Evolutionary conservation across 2,797 vertebrate genomes (phyloP), one percentile per base, ranked within the genome.

Genomic region (Rhincodon typus): DNA sequence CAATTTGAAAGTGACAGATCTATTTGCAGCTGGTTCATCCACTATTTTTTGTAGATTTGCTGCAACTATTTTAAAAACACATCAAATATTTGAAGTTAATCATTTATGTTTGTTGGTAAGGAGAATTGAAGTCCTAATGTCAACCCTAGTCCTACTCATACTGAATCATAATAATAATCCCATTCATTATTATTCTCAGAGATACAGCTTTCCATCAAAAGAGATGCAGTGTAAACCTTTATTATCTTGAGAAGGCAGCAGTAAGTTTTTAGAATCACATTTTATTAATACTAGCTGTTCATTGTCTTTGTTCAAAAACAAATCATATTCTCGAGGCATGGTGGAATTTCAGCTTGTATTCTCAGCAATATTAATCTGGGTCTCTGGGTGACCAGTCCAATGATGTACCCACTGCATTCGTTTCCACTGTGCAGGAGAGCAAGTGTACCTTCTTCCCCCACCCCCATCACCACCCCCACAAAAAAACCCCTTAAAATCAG

Each of bases 1-100:
- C 99, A 99, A 98, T 97, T 98, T 99, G 97, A 99, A 99, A 97
- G 99, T 99, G 97, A 99, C 98, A 96, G 99, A 99, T 98, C 98
- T 98, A 97, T 99, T 99, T 96, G 98, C 97, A 97, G 98, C 98
- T 97, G 99, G 99, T 96, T 99, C 98, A 96, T 99, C 99, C 95
- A 99, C 99, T 97, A 99, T 99, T 98, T 99, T 99, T 98, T 99
- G 99, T 98, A 99, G 98, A 98, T 99, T 99, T 97, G 99, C 99
- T 97, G 99, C 99, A 98, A 99, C 99, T 99, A 97, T 96, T 98
- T 98, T 96, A 96, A 96, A 94, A 97, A 50, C n/a, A 96, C 17
- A 12, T 53, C 38, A 93, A 93, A 69, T 84, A 93, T 67, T 23
- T 10, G 46, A 57, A 4, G 19, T 38, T 93, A 69, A 13, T 93